These are phyloP conservation scores for Stegodyphus mimosarum DNA, from an alignment of 1,140 invertebrate species.

Conservation along the genomic window DNA sequence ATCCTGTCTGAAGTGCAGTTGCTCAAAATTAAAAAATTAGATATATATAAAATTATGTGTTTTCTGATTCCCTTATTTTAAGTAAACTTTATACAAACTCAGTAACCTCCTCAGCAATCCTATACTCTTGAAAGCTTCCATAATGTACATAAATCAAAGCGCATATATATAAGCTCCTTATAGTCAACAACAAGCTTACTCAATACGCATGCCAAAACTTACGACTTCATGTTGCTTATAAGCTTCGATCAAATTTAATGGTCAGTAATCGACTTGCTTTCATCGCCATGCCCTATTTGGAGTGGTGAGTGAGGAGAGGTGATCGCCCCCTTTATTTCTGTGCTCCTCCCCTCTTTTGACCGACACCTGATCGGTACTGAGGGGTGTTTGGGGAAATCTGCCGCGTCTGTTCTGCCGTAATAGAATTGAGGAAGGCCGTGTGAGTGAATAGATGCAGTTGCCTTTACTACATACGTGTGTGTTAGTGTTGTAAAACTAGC, in stretches of 20 bases:
- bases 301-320: not conserved
- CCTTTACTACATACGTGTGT: no score
- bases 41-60: not conserved
- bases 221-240: not conserved
- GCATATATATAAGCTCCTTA: not conserved
- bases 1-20: no score
- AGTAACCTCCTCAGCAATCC: no score
- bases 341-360: not conserved
- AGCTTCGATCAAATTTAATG: slow-evolving; percentile 10
- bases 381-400: slow-evolving; percentile 32
- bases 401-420: slow-evolving; percentile 44
- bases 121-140: no score
- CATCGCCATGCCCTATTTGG: slow-evolving; percentile 17
- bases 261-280: slow-evolving; percentile 50
- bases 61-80: not conserved
- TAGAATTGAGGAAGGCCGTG: slow-evolving; percentile 45
- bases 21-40: no score
- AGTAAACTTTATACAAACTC: no score
- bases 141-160: no score
- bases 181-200: not conserved
- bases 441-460: slow-evolving; percentile 17
- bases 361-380: slow-evolving; percentile 47
- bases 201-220: not conserved
- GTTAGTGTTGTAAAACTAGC: slow-evolving; percentile 77
- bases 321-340: not conserved